Conservation (phyloP, 2,113 vertebrate species). For the Hemibagrus wyckioides region DNA sequence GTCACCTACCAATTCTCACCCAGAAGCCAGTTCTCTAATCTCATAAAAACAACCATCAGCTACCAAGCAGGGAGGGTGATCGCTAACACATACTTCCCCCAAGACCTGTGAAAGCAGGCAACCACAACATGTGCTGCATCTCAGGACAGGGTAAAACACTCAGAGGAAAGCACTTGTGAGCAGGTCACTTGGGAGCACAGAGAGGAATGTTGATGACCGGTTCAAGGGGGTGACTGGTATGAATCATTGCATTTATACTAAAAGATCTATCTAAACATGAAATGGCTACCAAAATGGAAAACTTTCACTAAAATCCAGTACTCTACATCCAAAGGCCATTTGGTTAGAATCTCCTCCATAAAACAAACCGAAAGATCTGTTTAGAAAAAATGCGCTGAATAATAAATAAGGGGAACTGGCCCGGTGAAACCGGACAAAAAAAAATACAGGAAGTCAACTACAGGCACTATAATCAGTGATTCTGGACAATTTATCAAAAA, state of each 20-base stretch:
- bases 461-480: background rate
- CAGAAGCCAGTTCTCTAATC: background rate
- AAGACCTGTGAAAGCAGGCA: background rate
- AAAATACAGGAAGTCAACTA: background rate
- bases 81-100: background rate
- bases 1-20: background rate
- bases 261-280: background rate
- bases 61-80: background rate
- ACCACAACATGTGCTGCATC: background rate
- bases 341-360: background rate
- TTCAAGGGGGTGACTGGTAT: background rate
- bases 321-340: background rate
- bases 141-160: background rate
- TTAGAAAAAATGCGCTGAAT: background rate
- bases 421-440: background rate
- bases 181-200: background rate
- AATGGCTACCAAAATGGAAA: background rate
- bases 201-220: background rate
- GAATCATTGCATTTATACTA: background rate
- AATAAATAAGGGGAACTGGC: background rate
- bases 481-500: slow-evolving; percentile 17
- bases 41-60: background rate
- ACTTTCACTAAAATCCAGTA: background rate
- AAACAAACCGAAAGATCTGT: background rate
- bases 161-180: background rate